Conservation (phyloP, 2,797 vertebrate species). For the Iguana delicatissima region DNA sequence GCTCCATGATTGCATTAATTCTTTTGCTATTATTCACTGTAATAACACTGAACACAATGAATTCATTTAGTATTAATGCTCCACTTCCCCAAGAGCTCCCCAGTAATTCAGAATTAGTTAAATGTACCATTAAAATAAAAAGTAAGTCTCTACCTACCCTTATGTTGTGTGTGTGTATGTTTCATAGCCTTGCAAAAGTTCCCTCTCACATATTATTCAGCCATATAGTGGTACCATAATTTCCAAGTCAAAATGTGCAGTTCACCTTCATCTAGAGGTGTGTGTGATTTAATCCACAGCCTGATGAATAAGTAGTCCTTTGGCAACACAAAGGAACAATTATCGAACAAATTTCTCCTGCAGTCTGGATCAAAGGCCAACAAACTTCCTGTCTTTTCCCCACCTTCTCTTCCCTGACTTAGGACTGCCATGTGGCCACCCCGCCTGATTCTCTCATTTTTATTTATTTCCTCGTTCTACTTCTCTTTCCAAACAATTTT, state of each 20-base stretch:
- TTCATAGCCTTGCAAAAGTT: slow-evolving; percentile 44
- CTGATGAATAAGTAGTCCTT: slow-evolving; percentile 67
- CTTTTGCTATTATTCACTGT: slow-evolving; percentile 61
- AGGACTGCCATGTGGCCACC: slow-evolving; percentile 1
- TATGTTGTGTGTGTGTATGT: slow-evolving; percentile 40
- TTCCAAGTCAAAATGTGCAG: slow-evolving; percentile 46
- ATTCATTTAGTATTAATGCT: slow-evolving; percentile 64
- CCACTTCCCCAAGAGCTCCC: slow-evolving; percentile 52
- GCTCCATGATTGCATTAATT: slow-evolving; percentile 57
- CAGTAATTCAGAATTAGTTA: slow-evolving; percentile 69
- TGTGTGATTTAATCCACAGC: slow-evolving; percentile 71
- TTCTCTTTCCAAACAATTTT: slow-evolving; percentile 61
- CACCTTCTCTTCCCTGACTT: not conserved
- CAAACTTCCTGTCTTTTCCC: slow-evolving; percentile 47
- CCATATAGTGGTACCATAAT: slow-evolving; percentile 54
- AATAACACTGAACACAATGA: slow-evolving; percentile 59
- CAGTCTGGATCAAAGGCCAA: slow-evolving; percentile 68
- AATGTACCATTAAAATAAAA: slow-evolving; percentile 66
- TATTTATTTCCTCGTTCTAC: slow-evolving; percentile 54
- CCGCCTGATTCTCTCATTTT: slow-evolving; percentile 51
- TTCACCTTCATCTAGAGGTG: slow-evolving; percentile 65
- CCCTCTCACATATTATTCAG: slow-evolving; percentile 59
- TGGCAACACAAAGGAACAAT: slow-evolving; percentile 64
- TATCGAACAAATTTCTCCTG: slow-evolving; percentile 69
- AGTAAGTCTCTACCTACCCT: not conserved